A percentile compares a stretch with the other conserved stretches of the same genome.
phyloP scores from a whole-genome alignment of 2,888 invertebrate genomes.

The Philopedon plagiatum region DNA sequence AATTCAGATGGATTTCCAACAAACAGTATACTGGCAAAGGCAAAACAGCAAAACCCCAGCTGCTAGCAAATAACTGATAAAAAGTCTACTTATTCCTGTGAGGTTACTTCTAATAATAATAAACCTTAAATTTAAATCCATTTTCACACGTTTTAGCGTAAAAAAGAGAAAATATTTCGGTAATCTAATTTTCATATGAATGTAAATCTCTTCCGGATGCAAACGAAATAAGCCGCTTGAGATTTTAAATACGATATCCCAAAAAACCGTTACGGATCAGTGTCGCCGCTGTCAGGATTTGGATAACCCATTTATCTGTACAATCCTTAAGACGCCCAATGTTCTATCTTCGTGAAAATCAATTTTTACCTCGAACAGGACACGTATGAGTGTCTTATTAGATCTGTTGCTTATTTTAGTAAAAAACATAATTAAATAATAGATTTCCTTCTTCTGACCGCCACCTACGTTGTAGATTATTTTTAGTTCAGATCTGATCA shows the following conservation, averaged over 20 bases:
- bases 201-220: constrained; percentile 1
- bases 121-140: not conserved
- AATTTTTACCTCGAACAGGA: not conserved
- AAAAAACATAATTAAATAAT: no score
- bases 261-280: not conserved
- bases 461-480: no score
- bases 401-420: no score
- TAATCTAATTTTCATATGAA: not conserved
- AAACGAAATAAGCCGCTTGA: not conserved
- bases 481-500: no score
- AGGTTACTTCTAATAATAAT: not conserved
- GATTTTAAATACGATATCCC: constrained; percentile 2
- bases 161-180: not conserved
- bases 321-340: not conserved
- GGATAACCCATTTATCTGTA: not conserved
- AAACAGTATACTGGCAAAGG: no score
- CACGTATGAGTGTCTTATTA: no score
- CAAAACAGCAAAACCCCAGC: no score
- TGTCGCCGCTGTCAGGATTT: not conserved
- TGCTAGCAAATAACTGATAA: no score
- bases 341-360: not conserved
- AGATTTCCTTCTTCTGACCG: no score
- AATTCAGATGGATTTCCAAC: no score
- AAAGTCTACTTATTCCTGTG: not conserved
- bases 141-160: not conserved